phyloP scores from a whole-genome alignment of 2,113 vertebrate species.

The Paralichthys olivaceus region DNA sequence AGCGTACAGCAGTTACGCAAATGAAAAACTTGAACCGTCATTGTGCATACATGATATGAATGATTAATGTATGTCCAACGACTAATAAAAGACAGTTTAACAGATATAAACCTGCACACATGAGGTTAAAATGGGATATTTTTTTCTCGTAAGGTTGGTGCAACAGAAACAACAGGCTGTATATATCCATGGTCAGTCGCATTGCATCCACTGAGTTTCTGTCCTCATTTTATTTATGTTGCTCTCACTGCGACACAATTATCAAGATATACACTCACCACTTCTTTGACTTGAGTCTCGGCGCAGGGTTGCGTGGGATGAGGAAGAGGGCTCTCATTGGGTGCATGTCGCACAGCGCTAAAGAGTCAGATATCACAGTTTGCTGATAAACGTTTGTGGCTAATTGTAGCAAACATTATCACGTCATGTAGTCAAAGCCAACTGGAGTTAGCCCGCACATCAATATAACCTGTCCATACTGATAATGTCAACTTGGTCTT shows the following conservation, averaged over 20 bases:
- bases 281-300: constrained; percentile 95
- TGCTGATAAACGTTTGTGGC: background rate
- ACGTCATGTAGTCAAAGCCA: constrained; percentile 33
- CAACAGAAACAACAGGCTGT: too few relatives aligned
- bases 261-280: constrained; percentile 86
- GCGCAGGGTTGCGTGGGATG: constrained; percentile 94
- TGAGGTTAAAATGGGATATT: too few relatives aligned
- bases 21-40: background rate
- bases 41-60: too few relatives aligned
- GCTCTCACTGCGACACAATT: background rate
- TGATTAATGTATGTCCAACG: too few relatives aligned
- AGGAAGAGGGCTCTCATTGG: constrained; percentile 98
- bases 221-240: background rate
- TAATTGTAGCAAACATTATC: constrained; percentile 29
- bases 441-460: constrained; percentile 18
- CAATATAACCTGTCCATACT: constrained; percentile 31
- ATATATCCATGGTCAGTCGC: background rate
- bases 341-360: constrained; percentile 98
- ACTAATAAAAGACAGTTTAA: too few relatives aligned
- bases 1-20: background rate
- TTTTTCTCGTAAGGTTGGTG: too few relatives aligned
- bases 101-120: too few relatives aligned
- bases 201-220: background rate
- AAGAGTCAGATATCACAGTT: constrained; percentile 51
- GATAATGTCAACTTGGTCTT: constrained; percentile 19